A percentile compares a stretch with the other conserved stretches of the same genome.
Conservation (phyloP, 1,140 invertebrate species). For the Acromyrmex charruanus region DNA sequence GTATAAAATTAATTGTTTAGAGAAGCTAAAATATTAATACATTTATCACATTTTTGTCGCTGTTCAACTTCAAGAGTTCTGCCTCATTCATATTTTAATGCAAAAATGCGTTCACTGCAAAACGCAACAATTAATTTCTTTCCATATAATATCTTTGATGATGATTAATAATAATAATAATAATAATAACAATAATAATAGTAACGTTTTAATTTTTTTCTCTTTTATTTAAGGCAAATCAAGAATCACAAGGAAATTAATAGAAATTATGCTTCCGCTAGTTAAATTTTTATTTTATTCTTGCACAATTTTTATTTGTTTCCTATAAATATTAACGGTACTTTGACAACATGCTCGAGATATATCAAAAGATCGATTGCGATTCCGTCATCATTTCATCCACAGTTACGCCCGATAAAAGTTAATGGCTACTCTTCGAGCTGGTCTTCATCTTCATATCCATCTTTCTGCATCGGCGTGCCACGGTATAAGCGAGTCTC, state of each 20-base stretch:
- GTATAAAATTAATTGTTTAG: not conserved
- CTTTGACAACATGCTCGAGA: constrained; percentile 11
- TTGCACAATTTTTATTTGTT: constrained; percentile 9
- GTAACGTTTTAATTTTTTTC: no score
- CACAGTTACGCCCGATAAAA: constrained; percentile 56
- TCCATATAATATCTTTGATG: not conserved
- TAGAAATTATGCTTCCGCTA: not conserved
- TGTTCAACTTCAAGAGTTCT: not conserved
- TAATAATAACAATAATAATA: no score
- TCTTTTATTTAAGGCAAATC: not conserved
- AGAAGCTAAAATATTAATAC: not conserved
- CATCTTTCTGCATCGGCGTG: constrained; percentile 47
- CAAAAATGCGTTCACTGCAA: not conserved
- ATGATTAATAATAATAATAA: no score
- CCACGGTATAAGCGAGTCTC: constrained; percentile 45
- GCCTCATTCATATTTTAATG: not conserved
- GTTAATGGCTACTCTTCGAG: constrained; percentile 52
- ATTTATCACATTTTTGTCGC: not conserved
- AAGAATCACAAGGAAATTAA: not conserved
- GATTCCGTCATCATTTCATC: constrained; percentile 59
- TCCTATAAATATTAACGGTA: constrained; percentile 51
- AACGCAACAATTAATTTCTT: not conserved
- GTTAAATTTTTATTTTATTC: not conserved
- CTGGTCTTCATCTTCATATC: constrained; percentile 57
- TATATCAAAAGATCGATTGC: constrained; percentile 56